Evolutionary conservation across 92 coral and sea anemone species (phyloP), one percentile per base, ranked within the genome.

Genomic region (Micromussa lordhowensis): DNA sequence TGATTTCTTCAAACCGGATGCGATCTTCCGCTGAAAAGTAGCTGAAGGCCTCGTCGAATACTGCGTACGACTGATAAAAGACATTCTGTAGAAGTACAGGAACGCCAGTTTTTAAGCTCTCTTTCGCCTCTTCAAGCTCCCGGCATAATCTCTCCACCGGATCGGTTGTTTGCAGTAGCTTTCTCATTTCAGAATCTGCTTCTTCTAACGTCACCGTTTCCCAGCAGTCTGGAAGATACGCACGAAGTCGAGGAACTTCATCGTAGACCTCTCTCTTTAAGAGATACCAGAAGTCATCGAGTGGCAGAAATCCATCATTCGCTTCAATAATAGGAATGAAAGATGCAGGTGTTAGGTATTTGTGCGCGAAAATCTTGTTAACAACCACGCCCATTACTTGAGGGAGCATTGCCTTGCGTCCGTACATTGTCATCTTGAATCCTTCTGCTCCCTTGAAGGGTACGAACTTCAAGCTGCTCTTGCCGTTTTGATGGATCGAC

Each of bases 21-120:
- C 91, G 91, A 88, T 88, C 91, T 75, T 88, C 91, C 3, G 91
- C 91, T 55, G 91, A 88, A 59, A 88, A 80, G 81, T 72, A 88
- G 57, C 82, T 73, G 3, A 88, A n/a, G 57, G 79, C 84, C 57
- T 88, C 91, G 82, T 88, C 85, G 44, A 88, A 88, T 38, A 81
- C 72, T 71, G 82, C 82, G 26, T 88, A 88, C 3, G 91, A 88
- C 40, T 74, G 75, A 55, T 78, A 88, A 72, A 81, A 88, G 38
- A 80, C 84, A 81, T 80, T 78, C 86, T 88, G 91, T 10, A 88
- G 78, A 54, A 53, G 86, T 1, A 82, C 55, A 3, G 91, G 87
- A 19, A 59, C 40, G 36, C 91, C 87, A 28, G 36, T 88, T 3
- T 28, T 38, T 40, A 80, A 16, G 26, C 91, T 88, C 10, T 88